Base-by-base conservation (phyloP, 2,888 invertebrate genomes). In the Linyphia triangularis region DNA sequence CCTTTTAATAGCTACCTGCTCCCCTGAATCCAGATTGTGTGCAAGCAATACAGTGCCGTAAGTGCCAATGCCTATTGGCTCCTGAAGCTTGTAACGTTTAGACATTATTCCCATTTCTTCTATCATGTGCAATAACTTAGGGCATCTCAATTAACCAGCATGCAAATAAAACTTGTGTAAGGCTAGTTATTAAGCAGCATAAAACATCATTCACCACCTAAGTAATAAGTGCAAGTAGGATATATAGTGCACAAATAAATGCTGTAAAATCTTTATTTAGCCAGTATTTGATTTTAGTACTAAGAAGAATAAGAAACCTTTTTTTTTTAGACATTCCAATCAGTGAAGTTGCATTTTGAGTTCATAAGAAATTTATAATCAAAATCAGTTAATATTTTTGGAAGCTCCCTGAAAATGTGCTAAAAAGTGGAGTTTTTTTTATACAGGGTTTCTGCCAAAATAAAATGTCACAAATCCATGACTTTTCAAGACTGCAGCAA, bases 41-140 rank as follows among this genome's bases (percentile, higher is more conserved):
- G 98, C 99, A 91, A 99, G 95, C 91, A 98, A 96, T 90, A 99
- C 99, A 90, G 98, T 98, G 72, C 99, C 99, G 93, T 99, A 99
- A 70, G 99, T 99, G 90, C 99, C 99, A 94, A 99, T 99, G 89
- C 99, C 99, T 90, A 99, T 94, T 93, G 98, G 97, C 93, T 97
- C 97, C 91, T 98, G 94, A 91, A 97, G 96, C 91, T 96, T 95
- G 93, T 98, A 98, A 90, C 98, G 96, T 94, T 98, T 97, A 97
- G 97, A 97, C 79, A 88, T 88, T 19, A 84, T 79, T 40, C 84
- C 73, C 73, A 79, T 89, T 30, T 65, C 43, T 73, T 51, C 51
- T 19, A 77, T 24, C 59, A 37, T 63, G 72, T 83, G 83, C 61
- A 73, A 59, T 22, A 70, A 70, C n/a, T 59, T 82, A 57, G 78